Percentiles rank a stretch among this genome's conserved stretches.
These are phyloP conservation scores for Drosophila elegans DNA, from an alignment of 1,140 invertebrate genomes.

Conservation along the genomic window DNA sequence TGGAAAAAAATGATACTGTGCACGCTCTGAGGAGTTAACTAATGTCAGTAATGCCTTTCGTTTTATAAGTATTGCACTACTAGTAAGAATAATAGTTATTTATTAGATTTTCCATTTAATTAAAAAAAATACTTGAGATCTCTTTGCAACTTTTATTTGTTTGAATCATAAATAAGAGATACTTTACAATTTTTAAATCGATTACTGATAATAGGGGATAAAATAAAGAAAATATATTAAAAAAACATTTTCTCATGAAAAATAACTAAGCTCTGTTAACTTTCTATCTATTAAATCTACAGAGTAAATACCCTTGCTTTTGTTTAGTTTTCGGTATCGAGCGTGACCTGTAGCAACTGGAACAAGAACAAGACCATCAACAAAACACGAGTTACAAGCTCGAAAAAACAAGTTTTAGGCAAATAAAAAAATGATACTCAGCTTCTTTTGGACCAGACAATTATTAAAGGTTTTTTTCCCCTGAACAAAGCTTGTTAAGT, in stretches of 20 bases:
- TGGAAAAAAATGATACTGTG: slow-evolving; percentile 49
- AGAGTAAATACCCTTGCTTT: not conserved
- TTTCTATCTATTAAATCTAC: not conserved
- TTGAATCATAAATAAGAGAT: no score
- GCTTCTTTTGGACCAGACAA: not conserved
- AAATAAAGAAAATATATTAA: no score
- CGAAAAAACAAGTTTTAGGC: slow-evolving; percentile 39
- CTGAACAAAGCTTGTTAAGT: slow-evolving; percentile 6
- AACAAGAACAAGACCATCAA: slow-evolving; percentile 49
- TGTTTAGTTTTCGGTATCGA: not conserved
- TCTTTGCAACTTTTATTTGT: no score
- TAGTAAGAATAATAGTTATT: no score
- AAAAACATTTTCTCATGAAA: no score
- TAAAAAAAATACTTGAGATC: no score
- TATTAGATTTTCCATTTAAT: no score
- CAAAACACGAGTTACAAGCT: slow-evolving; percentile 56
- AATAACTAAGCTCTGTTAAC: no score
- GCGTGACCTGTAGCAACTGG: slow-evolving; percentile 28
- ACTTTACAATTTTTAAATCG: no score
- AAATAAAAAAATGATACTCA: slow-evolving; percentile 14
- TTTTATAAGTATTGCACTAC: no score
- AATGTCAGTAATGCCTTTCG: not conserved
- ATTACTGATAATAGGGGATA: no score
- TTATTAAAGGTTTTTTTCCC: slow-evolving; percentile 20
- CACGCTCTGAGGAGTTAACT: not conserved